Conservation (phyloP, 2,113 vertebrate genomes). For the Rhegmatorhina hoffmannsi region DNA sequence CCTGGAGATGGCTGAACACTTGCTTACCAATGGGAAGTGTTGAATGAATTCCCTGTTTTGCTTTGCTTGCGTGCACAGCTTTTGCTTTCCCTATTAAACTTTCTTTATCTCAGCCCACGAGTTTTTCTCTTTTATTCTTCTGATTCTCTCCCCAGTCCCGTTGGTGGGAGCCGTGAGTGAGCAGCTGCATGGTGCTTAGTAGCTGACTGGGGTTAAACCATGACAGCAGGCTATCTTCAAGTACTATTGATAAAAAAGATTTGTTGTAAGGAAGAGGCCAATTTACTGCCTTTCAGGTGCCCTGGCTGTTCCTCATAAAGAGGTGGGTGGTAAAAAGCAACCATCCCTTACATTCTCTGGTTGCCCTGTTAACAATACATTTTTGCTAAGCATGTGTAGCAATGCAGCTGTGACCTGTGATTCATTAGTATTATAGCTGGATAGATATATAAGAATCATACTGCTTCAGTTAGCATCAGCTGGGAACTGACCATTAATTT, state of each 20-base stretch:
- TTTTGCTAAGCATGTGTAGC: neutral
- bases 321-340: neutral
- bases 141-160: neutral
- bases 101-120: neutral
- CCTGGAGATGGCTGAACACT: neutral
- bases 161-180: neutral
- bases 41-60: neutral
- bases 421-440: neutral
- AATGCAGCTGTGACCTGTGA: neutral
- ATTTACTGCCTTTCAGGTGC: neutral
- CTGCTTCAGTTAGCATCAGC: neutral
- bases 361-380: neutral
- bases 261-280: neutral
- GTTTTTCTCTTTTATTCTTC: neutral
- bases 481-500: conserved; percentile 13
- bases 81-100: neutral
- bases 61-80: neutral
- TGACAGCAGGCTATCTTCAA: neutral
- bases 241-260: neutral
- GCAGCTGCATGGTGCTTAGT: accelerated
- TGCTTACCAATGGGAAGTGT: neutral
- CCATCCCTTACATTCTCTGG: accelerated
- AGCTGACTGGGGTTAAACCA: neutral
- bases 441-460: neutral
- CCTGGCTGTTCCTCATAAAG: neutral